Evolutionary conservation across 37 sponge, comb jelly and placozoan species (phyloP).

Genomic region (Halisarca cf. caerulea): DNA sequence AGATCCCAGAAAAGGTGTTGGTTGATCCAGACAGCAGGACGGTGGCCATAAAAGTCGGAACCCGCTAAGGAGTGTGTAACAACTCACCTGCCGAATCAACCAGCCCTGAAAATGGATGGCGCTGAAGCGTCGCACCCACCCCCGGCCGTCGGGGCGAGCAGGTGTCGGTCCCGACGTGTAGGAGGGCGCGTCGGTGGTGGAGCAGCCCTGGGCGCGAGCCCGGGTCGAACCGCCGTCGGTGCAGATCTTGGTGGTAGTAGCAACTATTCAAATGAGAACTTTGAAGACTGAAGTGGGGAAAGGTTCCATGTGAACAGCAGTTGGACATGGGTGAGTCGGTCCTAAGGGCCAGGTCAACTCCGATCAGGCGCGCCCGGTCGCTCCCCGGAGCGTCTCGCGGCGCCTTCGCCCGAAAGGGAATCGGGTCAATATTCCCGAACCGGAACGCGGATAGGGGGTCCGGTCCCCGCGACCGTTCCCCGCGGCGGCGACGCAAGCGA

Average conservation of each 20-base stretch:
- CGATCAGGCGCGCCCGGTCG: constrained; percentile 20
- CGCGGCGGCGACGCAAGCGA: constrained; percentile 43
- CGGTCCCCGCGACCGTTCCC: neutral
- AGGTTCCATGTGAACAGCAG: constrained; percentile 72
- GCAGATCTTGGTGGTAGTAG: constrained; percentile 82
- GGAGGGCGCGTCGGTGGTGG: constrained; percentile 47
- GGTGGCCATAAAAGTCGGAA: constrained; percentile 70
- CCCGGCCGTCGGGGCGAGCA: constrained; percentile 41
- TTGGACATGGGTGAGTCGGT: constrained; percentile 73
- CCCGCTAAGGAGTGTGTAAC: constrained; percentile 72
- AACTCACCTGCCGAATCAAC: constrained; percentile 73
- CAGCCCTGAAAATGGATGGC: constrained; percentile 68
- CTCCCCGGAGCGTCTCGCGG: neutral
- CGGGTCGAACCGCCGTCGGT: constrained; percentile 60
- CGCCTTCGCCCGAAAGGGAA: constrained; percentile 61
- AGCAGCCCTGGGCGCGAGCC: constrained; percentile 68
- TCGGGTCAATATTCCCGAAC: constrained; percentile 79
- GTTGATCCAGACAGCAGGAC: constrained; percentile 71
- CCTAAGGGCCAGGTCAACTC: constrained; percentile 66
- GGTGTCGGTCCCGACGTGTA: constrained; percentile 51
- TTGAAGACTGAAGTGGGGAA: constrained; percentile 69
- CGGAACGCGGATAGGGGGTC: constrained; percentile 44
- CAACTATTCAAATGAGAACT: constrained; percentile 78
- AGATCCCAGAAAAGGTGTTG: constrained; percentile 76
- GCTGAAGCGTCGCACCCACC: constrained; percentile 65